These are phyloP conservation scores for Pristionchus exspectatus DNA, from an alignment of 2,888 invertebrate species.

Conservation along the genomic window DNA sequence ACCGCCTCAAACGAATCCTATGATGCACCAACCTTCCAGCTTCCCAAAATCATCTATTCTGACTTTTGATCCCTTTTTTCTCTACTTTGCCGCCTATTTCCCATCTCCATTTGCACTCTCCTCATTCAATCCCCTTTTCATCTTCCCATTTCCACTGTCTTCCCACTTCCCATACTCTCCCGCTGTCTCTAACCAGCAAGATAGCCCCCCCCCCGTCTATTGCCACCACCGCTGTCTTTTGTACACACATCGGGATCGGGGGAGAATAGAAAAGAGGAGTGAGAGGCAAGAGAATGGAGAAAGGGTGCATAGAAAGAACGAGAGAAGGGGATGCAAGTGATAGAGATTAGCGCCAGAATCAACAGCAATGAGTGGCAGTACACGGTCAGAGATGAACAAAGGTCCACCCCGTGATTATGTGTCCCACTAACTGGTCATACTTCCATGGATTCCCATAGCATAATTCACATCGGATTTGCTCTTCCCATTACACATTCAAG, in stretches of 20 bases:
- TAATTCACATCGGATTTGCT: no score
- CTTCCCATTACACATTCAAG: no score
- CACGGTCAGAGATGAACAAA: not conserved
- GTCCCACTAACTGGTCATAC: not conserved
- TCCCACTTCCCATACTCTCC: not conserved
- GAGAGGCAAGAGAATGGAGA: constrained; percentile 22
- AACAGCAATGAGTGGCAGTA: not conserved
- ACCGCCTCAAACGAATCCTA: not conserved
- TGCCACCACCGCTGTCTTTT: constrained; percentile 17
- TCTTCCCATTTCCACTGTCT: not conserved
- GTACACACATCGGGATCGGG: not conserved
- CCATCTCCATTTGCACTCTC: not conserved
- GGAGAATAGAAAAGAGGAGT: not conserved
- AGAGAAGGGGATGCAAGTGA: not conserved
- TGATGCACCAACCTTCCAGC: not conserved
- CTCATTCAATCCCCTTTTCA: not conserved
- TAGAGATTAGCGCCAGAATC: not conserved
- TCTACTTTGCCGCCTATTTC: not conserved
- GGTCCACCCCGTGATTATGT: not conserved
- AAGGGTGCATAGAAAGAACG: no score
- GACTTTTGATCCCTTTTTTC: not conserved
- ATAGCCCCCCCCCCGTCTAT: not conserved
- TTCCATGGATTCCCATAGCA: no score
- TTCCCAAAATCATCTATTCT: not conserved
- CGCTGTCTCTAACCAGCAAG: not conserved